phyloP scores from a whole-genome alignment of 2,113 vertebrate genomes.

The Chascanopsetta lugubris region DNA sequence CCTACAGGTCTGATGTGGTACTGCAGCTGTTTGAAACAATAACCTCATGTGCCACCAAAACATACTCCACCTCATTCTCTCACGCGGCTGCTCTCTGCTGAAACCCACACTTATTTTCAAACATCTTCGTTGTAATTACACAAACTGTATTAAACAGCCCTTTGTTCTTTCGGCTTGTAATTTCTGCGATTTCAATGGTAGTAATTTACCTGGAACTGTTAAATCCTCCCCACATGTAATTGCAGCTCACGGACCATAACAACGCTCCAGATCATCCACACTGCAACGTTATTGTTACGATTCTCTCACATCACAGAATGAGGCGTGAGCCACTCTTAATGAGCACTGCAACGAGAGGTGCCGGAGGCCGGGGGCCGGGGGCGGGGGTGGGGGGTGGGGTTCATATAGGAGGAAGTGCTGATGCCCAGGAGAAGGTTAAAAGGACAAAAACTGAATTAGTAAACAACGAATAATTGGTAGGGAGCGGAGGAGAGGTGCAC shows the following conservation, averaged over 20 bases:
- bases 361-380: not conserved
- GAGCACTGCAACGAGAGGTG: not conserved
- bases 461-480: conserved; percentile 7
- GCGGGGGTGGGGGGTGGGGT: no score
- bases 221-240: not conserved
- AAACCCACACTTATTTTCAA: not conserved
- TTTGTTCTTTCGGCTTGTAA: not conserved
- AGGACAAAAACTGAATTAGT: conserved; percentile 11
- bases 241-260: not conserved
- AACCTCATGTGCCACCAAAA: no score
- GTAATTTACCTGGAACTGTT: not conserved
- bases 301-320: not conserved
- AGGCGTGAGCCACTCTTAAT: not conserved
- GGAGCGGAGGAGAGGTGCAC: not conserved
- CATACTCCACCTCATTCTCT: no score
- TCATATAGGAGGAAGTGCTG: not conserved
- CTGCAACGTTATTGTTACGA: not conserved
- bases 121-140: not conserved
- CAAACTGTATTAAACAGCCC: not conserved
- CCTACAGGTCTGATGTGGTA: no score
- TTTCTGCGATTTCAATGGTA: not conserved
- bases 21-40: no score
- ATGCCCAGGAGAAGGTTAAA: not conserved
- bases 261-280: not conserved
- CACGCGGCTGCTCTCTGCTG: no score